phyloP scores from a whole-genome alignment of 2,888 invertebrate species.

The Meandrusa payeni region DNA sequence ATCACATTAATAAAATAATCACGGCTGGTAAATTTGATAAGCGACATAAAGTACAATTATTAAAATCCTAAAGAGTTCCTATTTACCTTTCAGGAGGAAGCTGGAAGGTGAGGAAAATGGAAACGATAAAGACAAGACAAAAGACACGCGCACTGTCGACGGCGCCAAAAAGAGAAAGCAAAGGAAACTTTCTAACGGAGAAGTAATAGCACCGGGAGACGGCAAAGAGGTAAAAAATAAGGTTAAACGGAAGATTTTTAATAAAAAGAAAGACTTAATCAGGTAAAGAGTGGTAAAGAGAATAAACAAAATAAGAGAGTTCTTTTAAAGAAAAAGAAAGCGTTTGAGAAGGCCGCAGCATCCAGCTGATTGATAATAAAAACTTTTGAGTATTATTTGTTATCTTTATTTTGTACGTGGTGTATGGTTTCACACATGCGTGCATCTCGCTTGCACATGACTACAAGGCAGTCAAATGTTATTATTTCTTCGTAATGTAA shows the following conservation, averaged over 20 bases:
- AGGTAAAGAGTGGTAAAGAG: constrained; percentile 24
- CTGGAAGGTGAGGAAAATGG: constrained; percentile 42
- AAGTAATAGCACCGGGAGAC: constrained; percentile 24
- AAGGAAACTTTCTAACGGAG: constrained; percentile 45
- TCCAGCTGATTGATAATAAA: constrained; percentile 24
- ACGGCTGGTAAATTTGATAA: no score
- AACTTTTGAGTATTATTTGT: constrained; percentile 28
- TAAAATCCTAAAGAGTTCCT: no score
- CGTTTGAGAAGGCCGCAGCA: constrained; percentile 27
- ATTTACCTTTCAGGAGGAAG: constrained; percentile 58
- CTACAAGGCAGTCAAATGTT: no score
- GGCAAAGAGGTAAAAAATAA: constrained; percentile 23
- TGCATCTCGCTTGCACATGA: no score
- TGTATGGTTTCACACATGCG: no score
- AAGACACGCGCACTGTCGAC: constrained; percentile 40
- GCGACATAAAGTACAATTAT: no score
- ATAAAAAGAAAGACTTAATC: no score
- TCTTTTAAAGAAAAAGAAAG: constrained; percentile 31
- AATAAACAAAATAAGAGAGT: constrained; percentile 27
- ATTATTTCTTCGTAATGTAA: no score
- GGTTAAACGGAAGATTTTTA: constrained; percentile 25
- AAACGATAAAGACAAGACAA: constrained; percentile 35
- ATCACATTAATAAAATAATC: no score
- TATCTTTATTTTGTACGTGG: constrained; percentile 32
- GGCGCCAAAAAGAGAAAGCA: constrained; percentile 52